These are phyloP conservation scores for Sitophilus oryzae DNA, from an alignment of 1,140 invertebrate genomes.

Conservation along the genomic window DNA sequence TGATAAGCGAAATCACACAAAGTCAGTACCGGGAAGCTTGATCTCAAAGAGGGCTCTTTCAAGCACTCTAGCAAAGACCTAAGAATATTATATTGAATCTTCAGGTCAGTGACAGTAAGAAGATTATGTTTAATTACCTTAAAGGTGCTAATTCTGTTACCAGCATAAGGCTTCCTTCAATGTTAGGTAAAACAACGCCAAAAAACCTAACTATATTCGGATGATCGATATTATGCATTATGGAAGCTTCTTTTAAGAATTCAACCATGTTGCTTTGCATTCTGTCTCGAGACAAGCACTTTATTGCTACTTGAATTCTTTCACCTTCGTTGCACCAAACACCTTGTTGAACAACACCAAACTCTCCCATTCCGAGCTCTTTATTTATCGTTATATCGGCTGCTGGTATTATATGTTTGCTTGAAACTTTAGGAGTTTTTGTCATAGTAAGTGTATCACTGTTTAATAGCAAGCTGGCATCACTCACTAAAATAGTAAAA, in stretches of 20 bases:
- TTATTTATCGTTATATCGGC: slow-evolving; percentile 92
- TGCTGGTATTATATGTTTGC: slow-evolving; percentile 92
- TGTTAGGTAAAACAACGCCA: slow-evolving; percentile 91
- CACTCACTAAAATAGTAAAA: slow-evolving; percentile 33
- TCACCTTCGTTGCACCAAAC: slow-evolving; percentile 89
- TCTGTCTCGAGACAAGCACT: slow-evolving; percentile 86
- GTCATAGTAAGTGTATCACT: slow-evolving; percentile 33
- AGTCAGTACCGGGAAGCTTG: slow-evolving; percentile 83
- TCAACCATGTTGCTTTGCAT: slow-evolving; percentile 95
- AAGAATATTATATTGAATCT: slow-evolving; percentile 43
- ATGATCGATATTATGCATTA: slow-evolving; percentile 97
- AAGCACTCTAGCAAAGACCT: slow-evolving; percentile 92
- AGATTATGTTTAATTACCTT: slow-evolving; percentile 4
- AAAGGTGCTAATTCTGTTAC: slow-evolving; percentile 90
- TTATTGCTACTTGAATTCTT: slow-evolving; percentile 90
- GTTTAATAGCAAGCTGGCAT: slow-evolving; percentile 30
- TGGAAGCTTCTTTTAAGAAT: slow-evolving; percentile 95
- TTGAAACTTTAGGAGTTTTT: slow-evolving; percentile 57
- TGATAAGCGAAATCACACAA: slow-evolving; percentile 89
- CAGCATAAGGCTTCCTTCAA: slow-evolving; percentile 80
- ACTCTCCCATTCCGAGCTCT: slow-evolving; percentile 92
- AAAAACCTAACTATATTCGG: slow-evolving; percentile 95
- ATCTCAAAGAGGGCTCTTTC: slow-evolving; percentile 80
- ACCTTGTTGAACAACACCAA: slow-evolving; percentile 95
- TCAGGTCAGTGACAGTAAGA: background rate